phyloP scores from a whole-genome alignment of 2,797 vertebrate genomes.

The Hyperoplus lanceolatus region DNA sequence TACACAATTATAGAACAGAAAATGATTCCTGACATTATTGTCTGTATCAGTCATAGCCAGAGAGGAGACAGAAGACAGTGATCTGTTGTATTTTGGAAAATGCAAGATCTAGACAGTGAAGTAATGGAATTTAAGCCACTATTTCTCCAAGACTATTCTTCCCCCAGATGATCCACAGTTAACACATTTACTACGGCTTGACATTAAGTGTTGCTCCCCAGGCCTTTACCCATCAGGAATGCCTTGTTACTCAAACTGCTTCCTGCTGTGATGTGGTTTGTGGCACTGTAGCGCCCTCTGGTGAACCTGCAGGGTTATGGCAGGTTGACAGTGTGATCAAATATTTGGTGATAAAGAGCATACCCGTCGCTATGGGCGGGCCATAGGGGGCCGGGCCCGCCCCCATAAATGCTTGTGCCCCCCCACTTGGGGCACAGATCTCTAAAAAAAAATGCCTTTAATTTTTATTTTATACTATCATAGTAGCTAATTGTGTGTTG shows the following conservation, averaged over 20 bases:
- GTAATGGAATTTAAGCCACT: constrained; percentile 49
- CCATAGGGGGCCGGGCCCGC: too few relatives aligned
- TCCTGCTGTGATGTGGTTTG: background rate
- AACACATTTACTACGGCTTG: constrained; percentile 8
- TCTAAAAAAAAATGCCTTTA: too few relatives aligned
- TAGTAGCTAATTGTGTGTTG: too few relatives aligned
- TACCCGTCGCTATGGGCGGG: too few relatives aligned
- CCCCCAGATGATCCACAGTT: constrained; percentile 31
- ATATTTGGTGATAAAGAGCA: too few relatives aligned
- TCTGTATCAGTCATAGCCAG: background rate
- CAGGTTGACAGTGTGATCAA: too few relatives aligned
- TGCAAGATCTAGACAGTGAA: constrained; percentile 35
- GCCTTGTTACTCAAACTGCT: background rate
- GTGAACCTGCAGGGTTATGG: constrained; percentile 1
- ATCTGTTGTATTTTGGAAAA: constrained; percentile 46
- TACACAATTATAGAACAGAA: constrained; percentile 10
- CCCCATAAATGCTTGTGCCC: too few relatives aligned
- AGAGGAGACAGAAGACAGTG: constrained; percentile 8
- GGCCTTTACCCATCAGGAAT: background rate
- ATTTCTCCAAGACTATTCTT: background rate
- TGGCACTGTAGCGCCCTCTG: constrained; percentile 41
- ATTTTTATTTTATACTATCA: too few relatives aligned
- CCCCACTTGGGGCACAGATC: too few relatives aligned
- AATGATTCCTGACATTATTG: background rate
- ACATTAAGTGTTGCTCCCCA: background rate